These are phyloP conservation scores for Zaprionus kolodkinae DNA, from an alignment of 1,140 invertebrate genomes.

Conservation along the genomic window DNA sequence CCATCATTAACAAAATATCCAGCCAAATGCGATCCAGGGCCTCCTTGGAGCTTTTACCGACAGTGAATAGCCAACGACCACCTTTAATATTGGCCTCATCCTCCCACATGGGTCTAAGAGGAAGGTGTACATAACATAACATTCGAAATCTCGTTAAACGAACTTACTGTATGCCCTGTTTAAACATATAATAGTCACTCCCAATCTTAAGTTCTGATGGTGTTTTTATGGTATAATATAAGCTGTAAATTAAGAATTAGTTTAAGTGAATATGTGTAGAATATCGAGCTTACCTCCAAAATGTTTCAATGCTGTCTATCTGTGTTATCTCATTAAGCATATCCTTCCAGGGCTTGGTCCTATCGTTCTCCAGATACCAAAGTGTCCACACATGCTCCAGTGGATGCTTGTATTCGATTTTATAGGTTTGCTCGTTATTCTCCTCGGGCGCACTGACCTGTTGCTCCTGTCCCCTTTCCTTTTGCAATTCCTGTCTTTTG, in stretches of 20 bases:
- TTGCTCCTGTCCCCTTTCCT: slow-evolving; percentile 13
- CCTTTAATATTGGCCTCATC: slow-evolving; percentile 94
- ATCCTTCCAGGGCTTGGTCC: slow-evolving; percentile 95
- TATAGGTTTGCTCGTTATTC: slow-evolving; percentile 33
- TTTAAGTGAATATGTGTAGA: slow-evolving; percentile 77
- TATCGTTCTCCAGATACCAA: slow-evolving; percentile 98
- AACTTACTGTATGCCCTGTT: slow-evolving; percentile 92
- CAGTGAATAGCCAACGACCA: slow-evolving; percentile 97
- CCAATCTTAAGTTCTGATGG: slow-evolving; percentile 95
- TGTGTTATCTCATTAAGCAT: slow-evolving; percentile 96
- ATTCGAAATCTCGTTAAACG: slow-evolving; percentile 88
- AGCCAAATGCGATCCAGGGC: slow-evolving; percentile 97
- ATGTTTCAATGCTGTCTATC: slow-evolving; percentile 98
- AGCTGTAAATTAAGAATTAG: slow-evolving; percentile 90
- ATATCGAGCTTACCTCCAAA: slow-evolving; percentile 88
- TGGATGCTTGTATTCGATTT: slow-evolving; percentile 90
- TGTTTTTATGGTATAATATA: slow-evolving; percentile 98
- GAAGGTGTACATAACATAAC: neutral
- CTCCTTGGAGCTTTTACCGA: slow-evolving; percentile 93
- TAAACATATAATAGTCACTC: slow-evolving; percentile 98
- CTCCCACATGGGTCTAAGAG: slow-evolving; percentile 97
- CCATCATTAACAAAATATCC: slow-evolving; percentile 92
- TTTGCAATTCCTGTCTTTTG: neutral
- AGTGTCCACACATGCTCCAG: slow-evolving; percentile 98
- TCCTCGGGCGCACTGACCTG: slow-evolving; percentile 15